phyloP scores from a whole-genome alignment of 2,888 invertebrate species.

The Lymantria dispar region DNA sequence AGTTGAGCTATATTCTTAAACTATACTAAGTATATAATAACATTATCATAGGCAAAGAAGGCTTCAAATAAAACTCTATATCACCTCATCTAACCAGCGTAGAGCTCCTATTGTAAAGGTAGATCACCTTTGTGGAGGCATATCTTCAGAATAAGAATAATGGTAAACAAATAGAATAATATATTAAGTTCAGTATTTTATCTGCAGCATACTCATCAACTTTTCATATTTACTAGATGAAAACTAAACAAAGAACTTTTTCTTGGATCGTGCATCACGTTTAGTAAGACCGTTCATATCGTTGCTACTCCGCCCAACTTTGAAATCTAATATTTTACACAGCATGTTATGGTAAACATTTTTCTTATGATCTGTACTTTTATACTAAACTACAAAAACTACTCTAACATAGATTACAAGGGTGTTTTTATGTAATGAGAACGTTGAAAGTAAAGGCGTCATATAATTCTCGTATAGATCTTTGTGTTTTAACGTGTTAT shows the following conservation, averaged over 20 bases:
- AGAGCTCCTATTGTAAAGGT: too few species aligned
- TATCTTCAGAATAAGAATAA: not conserved
- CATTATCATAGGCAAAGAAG: too few species aligned
- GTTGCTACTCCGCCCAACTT: conserved; percentile 39
- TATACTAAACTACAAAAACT: not conserved
- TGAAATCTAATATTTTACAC: conserved; percentile 51
- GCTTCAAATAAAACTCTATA: too few species aligned
- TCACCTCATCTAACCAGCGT: too few species aligned
- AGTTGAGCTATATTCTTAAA: too few species aligned
- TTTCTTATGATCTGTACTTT: conserved; percentile 14
- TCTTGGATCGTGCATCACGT: conserved; percentile 10
- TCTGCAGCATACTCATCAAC: not conserved
- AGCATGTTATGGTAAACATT: conserved; percentile 39
- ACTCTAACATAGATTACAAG: not conserved
- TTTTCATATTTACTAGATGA: conserved; percentile 14
- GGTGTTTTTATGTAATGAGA: not conserved
- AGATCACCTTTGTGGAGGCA: too few species aligned
- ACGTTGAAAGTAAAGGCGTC: too few species aligned
- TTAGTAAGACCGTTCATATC: conserved; percentile 35
- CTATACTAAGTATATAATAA: too few species aligned
- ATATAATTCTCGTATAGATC: conserved; percentile 6
- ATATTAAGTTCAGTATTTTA: conserved; percentile 3
- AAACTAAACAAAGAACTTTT: not conserved
- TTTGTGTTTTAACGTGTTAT: conserved; percentile 14
- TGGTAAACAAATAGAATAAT: not conserved